Conservation (phyloP, 2,888 invertebrate genomes). For the Byasa hedistus region DNA sequence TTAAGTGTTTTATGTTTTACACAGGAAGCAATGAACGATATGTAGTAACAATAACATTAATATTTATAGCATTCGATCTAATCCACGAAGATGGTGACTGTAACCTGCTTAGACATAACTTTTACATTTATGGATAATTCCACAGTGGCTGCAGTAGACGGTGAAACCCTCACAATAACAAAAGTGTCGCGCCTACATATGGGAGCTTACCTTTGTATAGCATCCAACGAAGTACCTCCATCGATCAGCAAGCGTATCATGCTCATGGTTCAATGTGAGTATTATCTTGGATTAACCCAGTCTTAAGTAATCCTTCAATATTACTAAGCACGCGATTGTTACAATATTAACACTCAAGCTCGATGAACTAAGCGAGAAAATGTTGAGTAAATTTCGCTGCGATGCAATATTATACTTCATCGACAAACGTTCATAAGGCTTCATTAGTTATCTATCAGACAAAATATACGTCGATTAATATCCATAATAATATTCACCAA, state of each 20-base stretch:
- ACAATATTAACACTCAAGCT: conserved; percentile 19
- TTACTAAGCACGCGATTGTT: conserved; percentile 13
- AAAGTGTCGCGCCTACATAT: conserved; percentile 95
- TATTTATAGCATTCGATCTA: too few species aligned
- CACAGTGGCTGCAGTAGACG: conserved; percentile 92
- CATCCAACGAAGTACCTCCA: conserved; percentile 95
- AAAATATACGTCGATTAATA: background rate
- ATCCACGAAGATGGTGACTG: background rate
- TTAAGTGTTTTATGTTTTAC: too few species aligned
- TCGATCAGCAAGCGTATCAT: conserved; percentile 92
- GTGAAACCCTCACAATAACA: conserved; percentile 90
- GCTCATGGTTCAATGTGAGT: conserved; percentile 91
- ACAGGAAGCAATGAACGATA: too few species aligned
- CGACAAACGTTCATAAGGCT: background rate
- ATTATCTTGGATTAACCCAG: conserved; percentile 36
- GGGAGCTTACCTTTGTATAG: conserved; percentile 96
- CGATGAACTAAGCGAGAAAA: background rate
- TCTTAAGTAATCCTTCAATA: conserved; percentile 25
- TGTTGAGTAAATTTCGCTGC: conserved; percentile 1
- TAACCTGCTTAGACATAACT: background rate
- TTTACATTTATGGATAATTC: conserved; percentile 34
- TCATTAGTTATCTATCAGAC: conserved; percentile 6
- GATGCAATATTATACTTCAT: background rate
- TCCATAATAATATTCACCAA: background rate
- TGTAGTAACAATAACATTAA: too few species aligned